phyloP scores from a whole-genome alignment of 1,140 invertebrate species.

The Polyergus mexicanus region DNA sequence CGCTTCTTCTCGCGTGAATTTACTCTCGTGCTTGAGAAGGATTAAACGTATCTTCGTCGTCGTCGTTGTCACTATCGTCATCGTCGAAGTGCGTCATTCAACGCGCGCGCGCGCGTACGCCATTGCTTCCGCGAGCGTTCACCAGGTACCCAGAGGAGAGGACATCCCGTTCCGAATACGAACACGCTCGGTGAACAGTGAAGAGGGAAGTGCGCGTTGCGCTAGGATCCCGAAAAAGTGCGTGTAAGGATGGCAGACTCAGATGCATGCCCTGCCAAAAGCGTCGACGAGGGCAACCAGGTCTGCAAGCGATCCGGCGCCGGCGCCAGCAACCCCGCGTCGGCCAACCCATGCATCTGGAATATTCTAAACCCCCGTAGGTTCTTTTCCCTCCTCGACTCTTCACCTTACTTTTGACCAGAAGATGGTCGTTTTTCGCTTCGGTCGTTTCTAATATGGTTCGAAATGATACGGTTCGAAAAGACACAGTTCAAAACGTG shows the following conservation, averaged over 20 bases:
- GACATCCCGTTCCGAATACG: neutral
- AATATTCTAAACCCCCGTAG: conserved; percentile 83
- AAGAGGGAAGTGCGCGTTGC: conserved; percentile 62
- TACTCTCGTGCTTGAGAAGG: neutral
- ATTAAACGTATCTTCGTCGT: neutral
- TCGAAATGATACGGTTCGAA: no score
- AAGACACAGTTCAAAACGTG: neutral
- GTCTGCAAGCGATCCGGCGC: conserved; percentile 75
- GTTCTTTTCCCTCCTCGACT: conserved; percentile 32
- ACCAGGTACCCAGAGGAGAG: conserved; percentile 24
- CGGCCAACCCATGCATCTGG: conserved; percentile 81
- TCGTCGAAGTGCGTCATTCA: conserved; percentile 12
- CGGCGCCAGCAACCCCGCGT: conserved; percentile 41
- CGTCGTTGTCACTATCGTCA: conserved; percentile 1
- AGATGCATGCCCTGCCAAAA: conserved; percentile 72
- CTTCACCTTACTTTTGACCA: neutral
- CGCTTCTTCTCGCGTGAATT: neutral
- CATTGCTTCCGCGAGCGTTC: conserved; percentile 45
- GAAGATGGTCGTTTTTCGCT: neutral
- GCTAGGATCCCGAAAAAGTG: conserved; percentile 42
- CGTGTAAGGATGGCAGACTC: conserved; percentile 72
- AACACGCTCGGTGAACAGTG: conserved; percentile 20
- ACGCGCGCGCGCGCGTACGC: conserved; percentile 30
- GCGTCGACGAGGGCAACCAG: conserved; percentile 51
- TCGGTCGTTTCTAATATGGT: neutral